Percentiles rank a stretch among this genome's conserved stretches.
These are phyloP conservation scores for Sinonovacula constricta DNA, from an alignment of 1,140 invertebrate genomes.

Conservation along the genomic window DNA sequence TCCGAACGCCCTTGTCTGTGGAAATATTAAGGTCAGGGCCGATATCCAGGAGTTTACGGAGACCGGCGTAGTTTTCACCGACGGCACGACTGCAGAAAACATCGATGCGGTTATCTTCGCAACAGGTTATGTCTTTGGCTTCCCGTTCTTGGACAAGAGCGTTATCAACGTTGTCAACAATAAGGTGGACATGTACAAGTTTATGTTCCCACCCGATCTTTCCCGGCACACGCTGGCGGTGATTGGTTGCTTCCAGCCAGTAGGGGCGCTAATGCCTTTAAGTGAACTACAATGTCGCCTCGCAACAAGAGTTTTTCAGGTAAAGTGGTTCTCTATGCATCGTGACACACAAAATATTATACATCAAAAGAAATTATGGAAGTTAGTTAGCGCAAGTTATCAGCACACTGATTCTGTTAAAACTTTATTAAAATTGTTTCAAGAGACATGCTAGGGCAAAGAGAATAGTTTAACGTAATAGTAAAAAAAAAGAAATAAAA, in stretches of 20 bases:
- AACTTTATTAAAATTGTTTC: no score
- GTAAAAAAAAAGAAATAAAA: no score
- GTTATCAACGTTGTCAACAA: conserved; percentile 69
- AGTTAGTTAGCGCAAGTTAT: no score
- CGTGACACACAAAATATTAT: no score
- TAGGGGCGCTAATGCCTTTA: conserved; percentile 80
- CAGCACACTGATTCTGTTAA: no score
- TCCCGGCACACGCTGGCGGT: conserved; percentile 76
- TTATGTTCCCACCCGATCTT: conserved; percentile 78
- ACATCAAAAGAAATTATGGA: no score
- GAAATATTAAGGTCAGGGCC: conserved; percentile 77
- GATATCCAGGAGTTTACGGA: conserved; percentile 74
- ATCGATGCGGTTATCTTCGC: conserved; percentile 71
- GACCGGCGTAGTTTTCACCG: conserved; percentile 76
- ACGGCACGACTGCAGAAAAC: conserved; percentile 72
- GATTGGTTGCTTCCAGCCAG: conserved; percentile 80
- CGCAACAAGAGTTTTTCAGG: conserved; percentile 62
- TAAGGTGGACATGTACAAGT: conserved; percentile 79
- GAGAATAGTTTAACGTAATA: no score
- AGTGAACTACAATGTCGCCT: conserved; percentile 66
- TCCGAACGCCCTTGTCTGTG: conserved; percentile 79
- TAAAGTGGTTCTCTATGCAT: no score
- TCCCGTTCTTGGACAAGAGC: conserved; percentile 70
- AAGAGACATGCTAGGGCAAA: no score
- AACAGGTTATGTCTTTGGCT: conserved; percentile 71